Base-by-base conservation (phyloP, 2,888 invertebrate species). In the Gymnosoma rotundatum region DNA sequence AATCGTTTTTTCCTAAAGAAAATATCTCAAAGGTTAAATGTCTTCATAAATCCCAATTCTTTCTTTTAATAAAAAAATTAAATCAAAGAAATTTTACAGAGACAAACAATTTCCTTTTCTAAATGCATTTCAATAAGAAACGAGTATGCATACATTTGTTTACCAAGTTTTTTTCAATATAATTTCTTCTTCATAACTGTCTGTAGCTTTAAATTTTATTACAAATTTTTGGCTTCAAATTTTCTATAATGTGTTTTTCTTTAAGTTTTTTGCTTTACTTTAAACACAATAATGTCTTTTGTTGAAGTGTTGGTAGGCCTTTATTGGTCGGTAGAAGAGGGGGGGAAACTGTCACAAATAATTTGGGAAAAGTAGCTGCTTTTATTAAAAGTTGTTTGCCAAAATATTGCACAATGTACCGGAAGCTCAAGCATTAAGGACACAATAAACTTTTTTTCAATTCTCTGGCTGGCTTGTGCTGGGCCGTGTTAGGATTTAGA, bases 401-500 rank as follows among this genome's bases (percentile, higher is more conserved):
- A 87, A 85, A 86, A 80, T 86, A 85, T 83, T 84, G 78, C 83
- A 87, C 83, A 85, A 82, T 86, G 86, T 85, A 87, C 80, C 87
- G 87, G 87, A 87, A 86, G 83, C 82, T 78, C 85, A 79, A 86
- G 83, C 84, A 86, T 86, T 87, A 86, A 86, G 86, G 76, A 83
- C 83, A 83, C 84, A 75, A 87, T 86, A 87, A 86, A 83, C 67
- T 52, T 56, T 64, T 63, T 50, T 56, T n/a, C 25, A 16, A 16
- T 70, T 64, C 48, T 72, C 9, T 42, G 12, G 12, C 38, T 21
- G 61, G 18, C 16, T 56, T 25, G 48, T 56, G 56, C 54, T 25
- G 48, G 64, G 56, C 63, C 48, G 64, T 38, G 18, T 72, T 66
- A 38, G 42, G 66, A 73, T 45, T 50, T 48, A 32, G 50, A 21